Percentiles rank a stretch among this genome's conserved stretches.
phyloP scores from a whole-genome alignment of 2,888 invertebrate genomes.

The Drosophila nigritarsus region DNA sequence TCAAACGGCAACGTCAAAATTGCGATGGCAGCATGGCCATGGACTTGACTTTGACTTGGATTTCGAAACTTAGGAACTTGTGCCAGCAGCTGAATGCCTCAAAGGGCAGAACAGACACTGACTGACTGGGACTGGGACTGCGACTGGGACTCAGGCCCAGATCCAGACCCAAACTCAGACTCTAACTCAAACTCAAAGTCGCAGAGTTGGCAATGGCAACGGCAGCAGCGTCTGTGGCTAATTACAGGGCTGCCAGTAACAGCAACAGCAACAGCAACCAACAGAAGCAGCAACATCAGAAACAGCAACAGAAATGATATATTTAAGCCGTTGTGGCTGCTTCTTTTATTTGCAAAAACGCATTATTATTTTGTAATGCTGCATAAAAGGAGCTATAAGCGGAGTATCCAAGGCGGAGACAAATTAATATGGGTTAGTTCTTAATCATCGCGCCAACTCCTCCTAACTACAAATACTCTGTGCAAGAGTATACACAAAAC shows the following conservation, averaged over 20 bases:
- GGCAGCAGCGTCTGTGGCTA: slow-evolving; percentile 71
- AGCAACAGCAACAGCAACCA: slow-evolving; percentile 48
- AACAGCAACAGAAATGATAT: slow-evolving; percentile 72
- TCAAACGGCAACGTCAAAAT: slow-evolving; percentile 72
- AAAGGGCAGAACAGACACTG: slow-evolving; percentile 40
- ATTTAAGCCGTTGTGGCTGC: slow-evolving; percentile 53
- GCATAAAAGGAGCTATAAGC: slow-evolving; percentile 25
- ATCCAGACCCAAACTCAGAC: slow-evolving; percentile 13
- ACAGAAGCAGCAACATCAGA: slow-evolving; percentile 45
- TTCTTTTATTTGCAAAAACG: slow-evolving; percentile 57
- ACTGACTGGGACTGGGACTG: slow-evolving; percentile 8
- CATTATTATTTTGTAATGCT: slow-evolving; percentile 30
- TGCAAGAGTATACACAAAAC: background rate
- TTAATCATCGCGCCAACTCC: slow-evolving; percentile 7
- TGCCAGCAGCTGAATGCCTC: slow-evolving; percentile 61
- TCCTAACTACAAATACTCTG: background rate
- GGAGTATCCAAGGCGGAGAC: slow-evolving; percentile 9
- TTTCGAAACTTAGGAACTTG: slow-evolving; percentile 73
- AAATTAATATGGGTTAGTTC: slow-evolving; percentile 25
- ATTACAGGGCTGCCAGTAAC: slow-evolving; percentile 77
- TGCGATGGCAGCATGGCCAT: slow-evolving; percentile 58
- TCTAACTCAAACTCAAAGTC: slow-evolving; percentile 40
- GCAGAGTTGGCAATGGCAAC: slow-evolving; percentile 66
- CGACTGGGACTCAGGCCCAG: background rate
- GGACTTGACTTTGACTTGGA: slow-evolving; percentile 73